Evolutionary conservation across 2,888 invertebrate species (phyloP).

Genomic region (Parnassius apollo): DNA sequence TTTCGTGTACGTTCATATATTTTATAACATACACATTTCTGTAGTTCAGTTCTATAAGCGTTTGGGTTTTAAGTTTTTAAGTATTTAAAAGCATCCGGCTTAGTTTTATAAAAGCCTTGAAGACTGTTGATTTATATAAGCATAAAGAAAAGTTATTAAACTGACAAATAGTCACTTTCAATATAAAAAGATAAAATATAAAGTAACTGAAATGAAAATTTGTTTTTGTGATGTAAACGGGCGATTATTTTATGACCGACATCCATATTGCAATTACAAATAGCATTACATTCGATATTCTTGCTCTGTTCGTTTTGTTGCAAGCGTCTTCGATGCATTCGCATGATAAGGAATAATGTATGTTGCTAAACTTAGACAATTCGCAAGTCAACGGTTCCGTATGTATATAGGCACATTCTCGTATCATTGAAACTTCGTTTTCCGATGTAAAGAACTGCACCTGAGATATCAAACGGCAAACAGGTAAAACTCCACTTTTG

Average conservation of each 20-base stretch:
- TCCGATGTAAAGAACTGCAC: conserved; percentile 55
- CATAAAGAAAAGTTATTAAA: not conserved
- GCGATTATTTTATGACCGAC: conserved; percentile 17
- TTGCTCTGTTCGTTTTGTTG: conserved; percentile 40
- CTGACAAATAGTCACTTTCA: not conserved
- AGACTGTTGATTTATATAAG: conserved; percentile 1
- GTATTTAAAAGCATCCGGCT: conserved; percentile 9
- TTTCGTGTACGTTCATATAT: no score
- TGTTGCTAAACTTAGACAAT: conserved; percentile 53
- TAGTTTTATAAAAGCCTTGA: conserved; percentile 9
- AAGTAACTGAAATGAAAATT: no score
- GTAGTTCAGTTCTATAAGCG: no score
- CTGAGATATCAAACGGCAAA: conserved; percentile 61
- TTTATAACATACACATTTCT: no score
- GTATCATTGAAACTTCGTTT: conserved; percentile 51
- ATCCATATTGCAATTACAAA: conserved; percentile 12
- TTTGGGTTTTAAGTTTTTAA: not conserved
- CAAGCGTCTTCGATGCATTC: conserved; percentile 64
- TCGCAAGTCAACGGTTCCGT: conserved; percentile 46
- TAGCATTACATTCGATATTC: conserved; percentile 6
- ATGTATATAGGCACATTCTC: conserved; percentile 66
- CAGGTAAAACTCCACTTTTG: conserved; percentile 37
- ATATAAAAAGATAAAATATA: not conserved
- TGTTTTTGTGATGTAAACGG: not conserved
- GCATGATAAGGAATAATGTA: conserved; percentile 63